Percentiles rank a stretch among this genome's conserved stretches.
These are phyloP conservation scores for Conchocele bisecta DNA, from an alignment of 2,888 invertebrate genomes.

Conservation along the genomic window DNA sequence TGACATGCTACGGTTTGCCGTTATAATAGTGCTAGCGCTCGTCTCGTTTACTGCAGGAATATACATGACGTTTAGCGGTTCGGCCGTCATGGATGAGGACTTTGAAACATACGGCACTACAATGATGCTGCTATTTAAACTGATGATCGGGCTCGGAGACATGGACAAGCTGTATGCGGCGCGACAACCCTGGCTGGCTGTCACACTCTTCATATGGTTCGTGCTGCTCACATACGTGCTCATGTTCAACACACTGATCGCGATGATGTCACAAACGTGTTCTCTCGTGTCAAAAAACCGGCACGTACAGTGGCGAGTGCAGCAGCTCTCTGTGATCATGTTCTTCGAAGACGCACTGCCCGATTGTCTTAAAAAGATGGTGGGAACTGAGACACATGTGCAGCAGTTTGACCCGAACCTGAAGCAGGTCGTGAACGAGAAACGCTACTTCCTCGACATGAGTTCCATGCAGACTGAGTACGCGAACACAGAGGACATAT, in stretches of 20 bases:
- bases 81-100: conserved; percentile 31
- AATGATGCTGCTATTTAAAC: conserved; percentile 67
- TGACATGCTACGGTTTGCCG: conserved; percentile 63
- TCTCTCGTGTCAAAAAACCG: conserved; percentile 65
- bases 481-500: conserved; percentile 62
- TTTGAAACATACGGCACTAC: conserved; percentile 59
- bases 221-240: conserved; percentile 68
- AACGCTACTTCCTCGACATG: conserved; percentile 63
- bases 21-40: conserved; percentile 65
- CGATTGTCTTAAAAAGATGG: conserved; percentile 38
- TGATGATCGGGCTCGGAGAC: conserved; percentile 71
- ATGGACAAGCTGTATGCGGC: conserved; percentile 61
- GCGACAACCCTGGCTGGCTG: conserved; percentile 65
- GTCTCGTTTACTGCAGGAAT: conserved; percentile 69
- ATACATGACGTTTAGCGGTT: conserved; percentile 64
- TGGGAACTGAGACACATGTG: conserved; percentile 53
- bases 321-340: conserved; percentile 65
- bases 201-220: conserved; percentile 64
- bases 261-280: conserved; percentile 76
- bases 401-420: conserved; percentile 58
- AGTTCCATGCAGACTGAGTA: conserved; percentile 65
- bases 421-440: conserved; percentile 50
- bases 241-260: conserved; percentile 72
- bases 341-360: conserved; percentile 63
- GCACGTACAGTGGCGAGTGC: conserved; percentile 66